These are phyloP conservation scores for Nymphalis urticae DNA, from an alignment of 2,888 invertebrate genomes.

Conservation along the genomic window DNA sequence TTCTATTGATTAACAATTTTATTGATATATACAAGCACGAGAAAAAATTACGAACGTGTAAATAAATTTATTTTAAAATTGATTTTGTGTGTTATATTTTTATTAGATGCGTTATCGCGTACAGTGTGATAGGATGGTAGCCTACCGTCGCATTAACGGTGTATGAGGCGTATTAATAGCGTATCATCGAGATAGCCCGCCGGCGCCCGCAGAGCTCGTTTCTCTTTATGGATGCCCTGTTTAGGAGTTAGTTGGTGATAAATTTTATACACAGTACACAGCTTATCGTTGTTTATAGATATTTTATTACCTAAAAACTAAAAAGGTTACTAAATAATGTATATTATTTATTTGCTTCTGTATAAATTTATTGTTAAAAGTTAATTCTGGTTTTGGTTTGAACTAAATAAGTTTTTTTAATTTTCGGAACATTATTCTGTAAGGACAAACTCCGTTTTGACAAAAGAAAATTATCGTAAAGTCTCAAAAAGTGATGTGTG, in stretches of 20 bases:
- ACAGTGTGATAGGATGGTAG: constrained; percentile 35
- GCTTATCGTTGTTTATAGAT: constrained; percentile 44
- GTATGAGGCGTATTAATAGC: constrained; percentile 74
- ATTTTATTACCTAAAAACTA: constrained; percentile 23
- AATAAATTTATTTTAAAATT: not conserved
- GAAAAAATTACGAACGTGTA: not conserved
- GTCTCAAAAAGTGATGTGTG: too few relatives aligned
- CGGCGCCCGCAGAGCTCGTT: constrained; percentile 42
- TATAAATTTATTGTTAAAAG: not conserved
- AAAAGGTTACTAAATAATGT: constrained; percentile 6
- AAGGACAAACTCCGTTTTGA: too few relatives aligned
- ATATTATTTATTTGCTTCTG: not conserved
- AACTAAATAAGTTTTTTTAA: too few relatives aligned
- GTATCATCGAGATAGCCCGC: constrained; percentile 69
- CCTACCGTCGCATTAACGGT: constrained; percentile 65
- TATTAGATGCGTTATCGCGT: constrained; percentile 7
- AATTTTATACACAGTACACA: constrained; percentile 49
- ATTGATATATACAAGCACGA: not conserved
- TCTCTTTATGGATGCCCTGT: constrained; percentile 43
- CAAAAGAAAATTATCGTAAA: too few relatives aligned
- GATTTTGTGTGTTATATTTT: not conserved
- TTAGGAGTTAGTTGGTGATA: constrained; percentile 45
- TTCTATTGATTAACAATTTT: too few relatives aligned
- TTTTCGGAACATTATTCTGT: too few relatives aligned
- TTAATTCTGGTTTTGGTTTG: too few relatives aligned